phyloP scores from a whole-genome alignment of 37 sponge, comb jelly and placozoan species.

The Hexactinellida sp. region DNA sequence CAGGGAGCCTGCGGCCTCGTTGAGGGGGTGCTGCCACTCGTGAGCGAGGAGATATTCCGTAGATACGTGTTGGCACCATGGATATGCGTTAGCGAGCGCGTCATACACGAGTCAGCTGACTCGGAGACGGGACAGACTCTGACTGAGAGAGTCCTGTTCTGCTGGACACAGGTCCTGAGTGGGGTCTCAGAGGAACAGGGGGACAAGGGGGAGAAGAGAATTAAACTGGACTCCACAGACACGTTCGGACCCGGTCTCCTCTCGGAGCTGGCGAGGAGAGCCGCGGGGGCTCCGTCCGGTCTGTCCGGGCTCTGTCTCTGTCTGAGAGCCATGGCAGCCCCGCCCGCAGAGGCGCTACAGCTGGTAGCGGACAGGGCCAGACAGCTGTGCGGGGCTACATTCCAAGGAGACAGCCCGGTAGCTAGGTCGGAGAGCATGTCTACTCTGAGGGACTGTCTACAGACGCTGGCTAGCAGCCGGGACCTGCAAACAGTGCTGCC shows the following conservation, averaged over 20 bases:
- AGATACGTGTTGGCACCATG: neutral
- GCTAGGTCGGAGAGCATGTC: too few relatives aligned
- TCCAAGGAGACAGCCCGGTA: neutral
- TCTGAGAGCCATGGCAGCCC: neutral
- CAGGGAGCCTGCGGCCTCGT: neutral
- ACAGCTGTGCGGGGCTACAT: neutral
- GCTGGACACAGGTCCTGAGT: neutral
- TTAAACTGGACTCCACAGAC: neutral
- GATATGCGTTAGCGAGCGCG: neutral
- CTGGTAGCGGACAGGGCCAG: neutral
- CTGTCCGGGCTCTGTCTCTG: neutral
- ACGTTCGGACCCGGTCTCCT: neutral
- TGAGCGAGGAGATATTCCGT: neutral
- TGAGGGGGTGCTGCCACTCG: neutral
- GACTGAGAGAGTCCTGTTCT: neutral
- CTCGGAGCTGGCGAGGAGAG: neutral
- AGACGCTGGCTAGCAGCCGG: neutral
- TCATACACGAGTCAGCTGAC: neutral
- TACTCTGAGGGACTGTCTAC: neutral
- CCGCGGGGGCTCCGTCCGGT: neutral
- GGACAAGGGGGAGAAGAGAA: conserved; percentile 1
- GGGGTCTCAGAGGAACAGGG: neutral
- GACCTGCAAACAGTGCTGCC: neutral
- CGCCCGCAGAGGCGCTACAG: neutral
- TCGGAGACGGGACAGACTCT: neutral